Evolutionary conservation across 2,797 vertebrate genomes (phyloP).

Genomic region (Phyllotis vaccarum): DNA sequence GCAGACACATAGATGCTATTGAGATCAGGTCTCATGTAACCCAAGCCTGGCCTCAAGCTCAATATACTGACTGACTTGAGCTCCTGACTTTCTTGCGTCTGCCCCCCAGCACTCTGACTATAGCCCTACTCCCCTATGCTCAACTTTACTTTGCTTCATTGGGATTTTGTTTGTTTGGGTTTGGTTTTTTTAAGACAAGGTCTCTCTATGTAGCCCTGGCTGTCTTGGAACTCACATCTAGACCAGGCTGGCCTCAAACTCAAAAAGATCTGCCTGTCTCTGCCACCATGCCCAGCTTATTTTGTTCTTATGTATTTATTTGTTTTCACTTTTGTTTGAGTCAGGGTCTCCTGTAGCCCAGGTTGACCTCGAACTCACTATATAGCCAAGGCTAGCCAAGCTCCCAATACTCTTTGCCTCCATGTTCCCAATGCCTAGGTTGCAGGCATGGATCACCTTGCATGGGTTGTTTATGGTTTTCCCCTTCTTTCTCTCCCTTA

Average conservation of each 20-base stretch:
- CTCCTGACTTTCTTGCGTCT: not conserved
- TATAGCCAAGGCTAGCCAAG: not conserved
- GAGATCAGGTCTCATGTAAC: not conserved
- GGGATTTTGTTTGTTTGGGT: not conserved
- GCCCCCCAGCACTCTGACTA: not conserved
- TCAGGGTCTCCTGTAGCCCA: not conserved
- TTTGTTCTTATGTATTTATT: not conserved
- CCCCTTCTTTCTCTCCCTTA: not conserved
- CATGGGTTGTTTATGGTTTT: not conserved
- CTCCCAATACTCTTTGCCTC: not conserved
- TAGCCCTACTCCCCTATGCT: too few relatives aligned
- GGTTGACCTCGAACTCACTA: not conserved
- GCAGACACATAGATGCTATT: not conserved
- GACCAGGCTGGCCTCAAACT: not conserved
- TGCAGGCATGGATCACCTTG: not conserved
- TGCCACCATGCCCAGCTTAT: not conserved
- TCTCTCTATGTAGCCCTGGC: not conserved
- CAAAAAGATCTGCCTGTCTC: not conserved
- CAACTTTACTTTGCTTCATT: not conserved
- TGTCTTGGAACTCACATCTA: not conserved
- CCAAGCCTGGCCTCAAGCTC: not conserved
- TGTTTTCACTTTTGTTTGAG: not conserved
- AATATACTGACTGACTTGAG: not conserved
- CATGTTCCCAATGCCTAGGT: not conserved
- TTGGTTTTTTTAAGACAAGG: not conserved